Evolutionary conservation across 35 echinoderm and acorn worm genomes (phyloP).

Genomic region (Holothuria glaberrima): DNA sequence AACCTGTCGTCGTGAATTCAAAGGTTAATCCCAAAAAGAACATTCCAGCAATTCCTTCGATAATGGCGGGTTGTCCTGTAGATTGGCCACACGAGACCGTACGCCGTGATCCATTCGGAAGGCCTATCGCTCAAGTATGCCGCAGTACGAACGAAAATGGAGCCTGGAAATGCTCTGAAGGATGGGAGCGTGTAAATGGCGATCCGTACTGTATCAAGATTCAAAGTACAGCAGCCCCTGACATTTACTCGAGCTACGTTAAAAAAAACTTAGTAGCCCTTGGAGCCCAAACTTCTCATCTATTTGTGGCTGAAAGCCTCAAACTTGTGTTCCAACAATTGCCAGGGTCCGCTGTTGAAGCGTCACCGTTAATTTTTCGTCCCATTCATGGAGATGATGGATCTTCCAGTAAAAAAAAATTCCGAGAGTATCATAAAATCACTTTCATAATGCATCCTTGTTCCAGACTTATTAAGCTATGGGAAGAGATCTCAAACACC

Average conservation of each 20-base stretch:
- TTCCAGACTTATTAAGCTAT: not conserved
- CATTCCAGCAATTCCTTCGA: too few species aligned
- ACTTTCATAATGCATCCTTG: constrained; percentile 10
- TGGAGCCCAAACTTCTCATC: not conserved
- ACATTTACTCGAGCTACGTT: not conserved
- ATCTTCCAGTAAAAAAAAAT: not conserved
- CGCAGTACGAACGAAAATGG: not conserved
- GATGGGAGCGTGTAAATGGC: not conserved
- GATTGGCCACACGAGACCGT: too few species aligned
- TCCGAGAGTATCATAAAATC: not conserved
- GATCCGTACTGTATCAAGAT: not conserved
- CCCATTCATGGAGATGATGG: too few species aligned
- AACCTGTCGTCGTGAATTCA: too few species aligned
- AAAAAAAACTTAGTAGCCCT: not conserved
- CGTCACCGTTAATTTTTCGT: not conserved
- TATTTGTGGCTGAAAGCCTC: not conserved
- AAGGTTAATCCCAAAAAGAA: too few species aligned
- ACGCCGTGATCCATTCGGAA: not conserved
- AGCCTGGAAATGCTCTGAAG: not conserved
- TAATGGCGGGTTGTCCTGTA: too few species aligned
- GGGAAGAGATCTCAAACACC: not conserved
- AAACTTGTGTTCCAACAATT: not conserved
- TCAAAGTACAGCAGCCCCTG: not conserved
- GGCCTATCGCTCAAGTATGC: constrained; percentile 2
- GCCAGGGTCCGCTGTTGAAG: not conserved